phyloP scores from a whole-genome alignment of 1,140 invertebrate genomes.

The Streblospio benedicti region DNA sequence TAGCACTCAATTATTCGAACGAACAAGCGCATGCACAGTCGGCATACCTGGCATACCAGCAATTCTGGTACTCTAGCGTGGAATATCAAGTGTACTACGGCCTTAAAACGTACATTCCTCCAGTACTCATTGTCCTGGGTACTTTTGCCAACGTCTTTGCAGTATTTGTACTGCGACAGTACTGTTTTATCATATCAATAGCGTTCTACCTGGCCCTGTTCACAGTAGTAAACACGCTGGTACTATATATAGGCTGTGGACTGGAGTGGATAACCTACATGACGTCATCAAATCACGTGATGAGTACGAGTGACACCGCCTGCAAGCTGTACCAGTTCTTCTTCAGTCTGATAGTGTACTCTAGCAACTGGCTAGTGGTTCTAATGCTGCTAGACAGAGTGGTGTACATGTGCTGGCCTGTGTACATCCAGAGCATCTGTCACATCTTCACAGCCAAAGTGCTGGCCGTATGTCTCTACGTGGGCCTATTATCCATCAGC shows the following conservation, averaged over 20 bases:
- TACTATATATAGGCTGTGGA: background rate
- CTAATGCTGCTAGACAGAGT: background rate
- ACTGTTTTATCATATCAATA: background rate
- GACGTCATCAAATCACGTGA: background rate
- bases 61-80: background rate
- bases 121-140: background rate
- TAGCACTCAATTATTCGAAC: no score
- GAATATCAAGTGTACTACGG: background rate
- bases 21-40: no score
- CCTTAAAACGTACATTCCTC: background rate
- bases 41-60: no score
- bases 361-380: background rate
- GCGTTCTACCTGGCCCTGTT: background rate
- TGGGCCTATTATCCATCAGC: background rate
- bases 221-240: background rate
- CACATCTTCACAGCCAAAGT: background rate
- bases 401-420: background rate
- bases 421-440: background rate
- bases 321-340: background rate
- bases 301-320: background rate
- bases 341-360: background rate
- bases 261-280: background rate
- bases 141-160: background rate
- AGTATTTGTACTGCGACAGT: background rate
- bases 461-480: background rate